Evolutionary conservation across 2,113 vertebrate genomes (phyloP).

Genomic region (Odontophorus gujanensis): DNA sequence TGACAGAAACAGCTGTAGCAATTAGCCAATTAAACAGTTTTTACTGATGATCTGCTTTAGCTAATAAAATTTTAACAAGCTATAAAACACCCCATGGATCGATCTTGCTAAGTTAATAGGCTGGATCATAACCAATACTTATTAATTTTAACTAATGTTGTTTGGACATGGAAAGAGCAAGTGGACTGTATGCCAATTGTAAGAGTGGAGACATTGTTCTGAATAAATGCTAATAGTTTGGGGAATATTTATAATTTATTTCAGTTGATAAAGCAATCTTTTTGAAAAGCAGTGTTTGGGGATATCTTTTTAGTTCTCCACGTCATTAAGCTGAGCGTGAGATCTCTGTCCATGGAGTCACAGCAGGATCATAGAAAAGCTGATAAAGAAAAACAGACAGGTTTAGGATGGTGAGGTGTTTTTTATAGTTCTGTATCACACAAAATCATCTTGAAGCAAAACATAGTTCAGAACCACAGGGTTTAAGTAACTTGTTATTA

Average conservation of each 20-base stretch:
- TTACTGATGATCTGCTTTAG: conserved; percentile 57
- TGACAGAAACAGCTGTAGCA: conserved; percentile 55
- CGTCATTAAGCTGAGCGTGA: background rate
- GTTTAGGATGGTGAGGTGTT: background rate
- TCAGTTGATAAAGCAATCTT: background rate
- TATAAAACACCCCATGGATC: conserved; percentile 44
- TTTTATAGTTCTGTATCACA: background rate
- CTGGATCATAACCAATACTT: conserved; percentile 49
- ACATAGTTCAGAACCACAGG: background rate
- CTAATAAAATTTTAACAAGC: conserved; percentile 63
- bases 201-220: background rate
- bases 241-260: conserved; percentile 14
- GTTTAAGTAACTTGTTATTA: background rate
- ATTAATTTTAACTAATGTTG: conserved; percentile 31
- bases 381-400: background rate
- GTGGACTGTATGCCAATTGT: background rate
- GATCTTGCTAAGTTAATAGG: conserved; percentile 38
- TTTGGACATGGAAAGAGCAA: background rate
- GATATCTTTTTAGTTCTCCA: background rate
- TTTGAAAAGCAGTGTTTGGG: background rate
- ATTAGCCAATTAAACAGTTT: conserved; percentile 55
- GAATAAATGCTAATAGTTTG: background rate
- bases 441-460: background rate
- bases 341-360: background rate
- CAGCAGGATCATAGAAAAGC: background rate